Base-by-base conservation (phyloP, 2,113 vertebrate genomes). In the Silurus glanis region DNA sequence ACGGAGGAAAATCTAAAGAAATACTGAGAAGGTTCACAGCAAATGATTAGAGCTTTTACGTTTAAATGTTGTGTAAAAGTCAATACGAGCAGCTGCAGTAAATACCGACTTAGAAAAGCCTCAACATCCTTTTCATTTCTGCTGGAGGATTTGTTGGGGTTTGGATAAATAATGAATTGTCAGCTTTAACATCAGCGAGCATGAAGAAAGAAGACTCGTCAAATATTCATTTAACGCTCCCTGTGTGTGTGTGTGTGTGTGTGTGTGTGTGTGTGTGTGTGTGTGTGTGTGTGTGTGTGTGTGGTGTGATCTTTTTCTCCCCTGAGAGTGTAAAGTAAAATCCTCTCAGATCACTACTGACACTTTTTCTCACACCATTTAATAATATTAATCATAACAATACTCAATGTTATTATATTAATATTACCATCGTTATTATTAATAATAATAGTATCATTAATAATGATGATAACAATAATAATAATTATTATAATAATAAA, bases 101-200 rank as follows among this genome's bases (percentile, higher is more conserved):
- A 58, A 58, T 14, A 80, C 2, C 8, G 12, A 45, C 16, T 8
- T 7, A 21, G 12, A 58, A 0, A 5, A 25, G 56, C 56, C 23
- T 59, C 28, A 56, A 61, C 61, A 80, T 61, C 17, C 56, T 61
- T 23, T 37, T 21, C 5, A 23, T 61, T 80, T 59, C 28, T 47
- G 14, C 28, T 47, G 14, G 5, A 61, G 56, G 28, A 80, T 80
- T 61, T 53, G 23, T 82, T 64, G n/a, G 61, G 64, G 9, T 82
- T 96, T 95, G 94, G 96, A 97, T 98, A 96, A 97, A 98, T 98
- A 97, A 98, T 98, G 96, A 97, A 98, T 97, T 82, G 80, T 66
- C 80, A 61, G 61, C 61, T 82, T 66, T 82, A 82, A 82, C 61
- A 66, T 66, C 80, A 17, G 49, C 17, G 25, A 66, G 19, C 78